Percentiles rank a stretch among this genome's conserved stretches.
Evolutionary conservation across 2,888 invertebrate genomes (phyloP).

Genomic region (Drymonia ruficornis): DNA sequence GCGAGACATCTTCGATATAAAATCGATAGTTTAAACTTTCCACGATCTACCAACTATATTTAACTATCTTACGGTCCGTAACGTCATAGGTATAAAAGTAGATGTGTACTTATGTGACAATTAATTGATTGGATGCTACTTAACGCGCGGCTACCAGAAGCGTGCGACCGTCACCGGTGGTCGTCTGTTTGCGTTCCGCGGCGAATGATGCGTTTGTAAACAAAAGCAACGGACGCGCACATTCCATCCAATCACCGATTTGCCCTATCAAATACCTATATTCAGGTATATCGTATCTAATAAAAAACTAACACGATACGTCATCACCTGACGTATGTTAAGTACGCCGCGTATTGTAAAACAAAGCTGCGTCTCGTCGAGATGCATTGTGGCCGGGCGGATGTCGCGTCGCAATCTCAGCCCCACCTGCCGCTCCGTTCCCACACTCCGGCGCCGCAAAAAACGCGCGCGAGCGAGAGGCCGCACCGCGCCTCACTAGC

Average conservation of each 20-base stretch:
- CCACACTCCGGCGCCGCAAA: conserved; percentile 85
- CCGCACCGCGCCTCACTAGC: conserved; percentile 48
- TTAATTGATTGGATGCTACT: no score
- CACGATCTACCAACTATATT: no score
- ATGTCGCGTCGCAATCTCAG: conserved; percentile 84
- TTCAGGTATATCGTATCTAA: conserved; percentile 29
- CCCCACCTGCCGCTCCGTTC: conserved; percentile 83
- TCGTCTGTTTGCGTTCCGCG: conserved; percentile 45
- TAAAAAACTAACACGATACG: conserved; percentile 59
- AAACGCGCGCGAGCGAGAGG: conserved; percentile 75
- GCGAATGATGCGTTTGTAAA: conserved; percentile 60
- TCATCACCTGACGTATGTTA: conserved; percentile 72
- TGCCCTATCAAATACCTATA: conserved; percentile 11
- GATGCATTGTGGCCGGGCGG: conserved; percentile 83
- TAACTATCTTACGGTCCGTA: no score
- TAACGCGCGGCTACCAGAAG: conserved; percentile 14
- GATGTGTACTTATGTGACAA: no score
- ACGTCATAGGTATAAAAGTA: no score
- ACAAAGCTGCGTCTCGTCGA: conserved; percentile 66
- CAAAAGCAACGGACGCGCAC: conserved; percentile 50
- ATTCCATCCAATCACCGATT: conserved; percentile 4
- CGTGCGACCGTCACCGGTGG: conserved; percentile 52
- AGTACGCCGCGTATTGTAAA: conserved; percentile 72
- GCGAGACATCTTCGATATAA: no score
- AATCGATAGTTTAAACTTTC: no score